Conservation (phyloP, 2,113 vertebrate genomes). For the Pardalotus punctatus region DNA sequence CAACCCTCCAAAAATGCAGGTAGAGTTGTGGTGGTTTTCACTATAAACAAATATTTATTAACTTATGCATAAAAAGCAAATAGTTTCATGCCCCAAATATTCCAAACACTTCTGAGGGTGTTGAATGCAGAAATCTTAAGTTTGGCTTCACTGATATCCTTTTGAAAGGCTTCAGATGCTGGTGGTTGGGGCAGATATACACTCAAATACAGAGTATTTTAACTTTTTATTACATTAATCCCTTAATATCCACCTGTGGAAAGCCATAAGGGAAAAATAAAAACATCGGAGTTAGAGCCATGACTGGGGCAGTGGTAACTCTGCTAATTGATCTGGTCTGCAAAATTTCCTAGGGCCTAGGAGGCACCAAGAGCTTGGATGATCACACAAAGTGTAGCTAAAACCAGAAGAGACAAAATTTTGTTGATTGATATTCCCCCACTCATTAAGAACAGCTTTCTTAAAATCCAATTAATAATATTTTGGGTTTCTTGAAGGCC, state of each 20-base stretch:
- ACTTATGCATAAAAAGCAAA: neutral
- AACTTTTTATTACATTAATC: neutral
- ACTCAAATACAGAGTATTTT: neutral
- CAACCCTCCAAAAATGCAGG: neutral
- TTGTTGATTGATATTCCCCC: neutral
- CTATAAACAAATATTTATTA: neutral
- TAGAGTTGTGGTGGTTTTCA: neutral
- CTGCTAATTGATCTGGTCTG: neutral
- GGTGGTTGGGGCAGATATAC: neutral
- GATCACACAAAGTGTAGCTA: neutral
- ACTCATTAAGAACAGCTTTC: neutral
- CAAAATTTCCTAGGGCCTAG: neutral
- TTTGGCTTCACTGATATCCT: neutral
- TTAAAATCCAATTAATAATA: neutral
- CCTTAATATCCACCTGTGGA: neutral
- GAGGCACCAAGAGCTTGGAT: neutral
- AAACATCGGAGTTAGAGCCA: neutral
- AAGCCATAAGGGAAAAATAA: neutral
- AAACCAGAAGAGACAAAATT: neutral
- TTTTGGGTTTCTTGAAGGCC: neutral
- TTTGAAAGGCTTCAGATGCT: neutral
- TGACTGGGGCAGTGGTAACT: neutral
- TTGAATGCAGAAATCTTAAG: neutral
- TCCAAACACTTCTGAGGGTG: neutral
- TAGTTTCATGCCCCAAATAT: neutral